These are phyloP conservation scores for Narcine bancroftii DNA, from an alignment of 2,113 vertebrate genomes.

Conservation along the genomic window DNA sequence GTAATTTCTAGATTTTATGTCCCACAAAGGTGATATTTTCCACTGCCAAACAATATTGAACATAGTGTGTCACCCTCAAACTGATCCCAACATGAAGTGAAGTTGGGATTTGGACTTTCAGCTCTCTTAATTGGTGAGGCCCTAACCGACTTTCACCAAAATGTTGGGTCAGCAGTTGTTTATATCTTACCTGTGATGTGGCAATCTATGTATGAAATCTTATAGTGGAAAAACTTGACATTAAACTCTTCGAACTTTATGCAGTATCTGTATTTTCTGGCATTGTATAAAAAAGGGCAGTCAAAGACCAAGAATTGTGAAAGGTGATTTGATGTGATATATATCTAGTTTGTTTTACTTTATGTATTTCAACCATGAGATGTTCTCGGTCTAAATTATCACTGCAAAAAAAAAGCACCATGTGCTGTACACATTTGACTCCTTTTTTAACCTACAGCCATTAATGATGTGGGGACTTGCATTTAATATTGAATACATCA, in stretches of 20 bases:
- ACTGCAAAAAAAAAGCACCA: constrained; percentile 14
- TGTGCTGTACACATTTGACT: constrained; percentile 2
- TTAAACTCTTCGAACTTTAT: not conserved
- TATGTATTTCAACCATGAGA: not conserved
- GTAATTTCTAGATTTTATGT: not conserved
- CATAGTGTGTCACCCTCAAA: not conserved
- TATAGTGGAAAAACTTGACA: not conserved
- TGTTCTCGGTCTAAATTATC: constrained; percentile 10
- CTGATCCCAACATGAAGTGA: not conserved
- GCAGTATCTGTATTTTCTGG: not conserved
- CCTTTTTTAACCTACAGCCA: not conserved
- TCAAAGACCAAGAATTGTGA: constrained; percentile 11
- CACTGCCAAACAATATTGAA: too few relatives aligned
- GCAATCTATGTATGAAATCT: not conserved
- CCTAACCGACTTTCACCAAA: not conserved
- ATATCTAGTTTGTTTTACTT: constrained; percentile 11
- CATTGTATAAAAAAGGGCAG: not conserved
- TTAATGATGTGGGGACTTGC: not conserved
- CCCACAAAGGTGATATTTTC: not conserved
- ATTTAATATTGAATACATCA: constrained; percentile 14
- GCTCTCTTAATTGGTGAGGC: not conserved
- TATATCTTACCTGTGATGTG: not conserved
- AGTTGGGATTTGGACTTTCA: not conserved
- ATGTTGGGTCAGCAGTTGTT: not conserved
- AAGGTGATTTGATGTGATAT: not conserved